phyloP scores from a whole-genome alignment of 2,888 invertebrate genomes.

The Pterobdella sp. region DNA sequence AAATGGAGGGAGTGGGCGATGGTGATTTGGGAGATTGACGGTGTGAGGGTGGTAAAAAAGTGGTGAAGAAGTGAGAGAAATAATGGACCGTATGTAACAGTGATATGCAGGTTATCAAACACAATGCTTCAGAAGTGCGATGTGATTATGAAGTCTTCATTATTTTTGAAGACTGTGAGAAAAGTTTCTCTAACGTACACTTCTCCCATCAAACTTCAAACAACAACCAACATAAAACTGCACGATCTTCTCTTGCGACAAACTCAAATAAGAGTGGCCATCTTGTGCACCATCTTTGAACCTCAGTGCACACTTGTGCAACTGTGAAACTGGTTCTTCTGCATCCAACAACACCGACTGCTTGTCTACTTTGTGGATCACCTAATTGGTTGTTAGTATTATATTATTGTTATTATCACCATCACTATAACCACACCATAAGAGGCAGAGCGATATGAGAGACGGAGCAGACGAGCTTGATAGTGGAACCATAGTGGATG shows the following conservation, averaged over 20 bases:
- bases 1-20: no score
- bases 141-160: no score
- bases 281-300: conserved; percentile 78
- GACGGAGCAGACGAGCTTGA: conserved; percentile 96
- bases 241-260: conserved; percentile 94
- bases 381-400: conserved; percentile 41
- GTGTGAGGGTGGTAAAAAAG: no score
- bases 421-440: conserved; percentile 58
- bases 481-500: conserved; percentile 95
- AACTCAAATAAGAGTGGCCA: conserved; percentile 92
- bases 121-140: no score
- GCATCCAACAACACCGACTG: conserved; percentile 95
- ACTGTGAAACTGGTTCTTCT: conserved; percentile 95
- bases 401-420: neutral
- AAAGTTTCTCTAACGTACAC: no score
- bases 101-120: no score
- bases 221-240: conserved; percentile 71
- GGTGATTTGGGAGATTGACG: no score
- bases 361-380: conserved; percentile 73
- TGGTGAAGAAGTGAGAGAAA: no score
- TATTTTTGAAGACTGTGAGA: no score
- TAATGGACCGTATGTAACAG: no score
- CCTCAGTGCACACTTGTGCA: conserved; percentile 98
- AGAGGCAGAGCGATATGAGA: conserved; percentile 97
- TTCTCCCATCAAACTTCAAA: no score